phyloP scores from a whole-genome alignment of 2,797 vertebrate genomes.

The Amblyopsis hoosieri region DNA sequence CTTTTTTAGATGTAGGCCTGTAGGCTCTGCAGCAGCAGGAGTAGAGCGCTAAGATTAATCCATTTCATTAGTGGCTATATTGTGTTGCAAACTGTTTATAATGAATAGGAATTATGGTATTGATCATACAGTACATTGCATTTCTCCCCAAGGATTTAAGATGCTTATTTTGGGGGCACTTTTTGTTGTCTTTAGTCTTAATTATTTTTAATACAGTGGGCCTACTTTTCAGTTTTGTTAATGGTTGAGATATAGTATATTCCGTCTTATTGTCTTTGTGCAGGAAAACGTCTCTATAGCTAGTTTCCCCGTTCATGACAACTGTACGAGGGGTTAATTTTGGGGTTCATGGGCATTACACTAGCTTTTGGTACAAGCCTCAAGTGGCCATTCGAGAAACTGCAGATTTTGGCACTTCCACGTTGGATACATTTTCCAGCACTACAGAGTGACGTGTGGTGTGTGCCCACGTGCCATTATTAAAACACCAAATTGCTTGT shows the following conservation, averaged over 20 bases:
- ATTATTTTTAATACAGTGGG: too few relatives aligned
- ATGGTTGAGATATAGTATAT: background rate
- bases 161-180: background rate
- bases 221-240: too few relatives aligned
- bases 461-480: background rate
- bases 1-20: conserved; percentile 30
- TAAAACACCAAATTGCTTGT: background rate
- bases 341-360: too few relatives aligned
- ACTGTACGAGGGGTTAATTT: too few relatives aligned
- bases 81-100: background rate
- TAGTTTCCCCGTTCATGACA: too few relatives aligned
- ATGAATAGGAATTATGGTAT: background rate
- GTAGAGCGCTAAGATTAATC: conserved; percentile 25
- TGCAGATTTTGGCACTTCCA: too few relatives aligned
- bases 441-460: too few relatives aligned
- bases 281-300: background rate
- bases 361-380: too few relatives aligned
- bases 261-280: background rate
- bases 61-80: conserved; percentile 6
- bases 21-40: conserved; percentile 9
- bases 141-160: too few relatives aligned
- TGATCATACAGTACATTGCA: too few relatives aligned
- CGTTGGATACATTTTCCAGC: too few relatives aligned
- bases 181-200: background rate
- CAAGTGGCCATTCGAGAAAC: too few relatives aligned